phyloP scores from a whole-genome alignment of 2,113 vertebrate genomes.

The Nansenia antarctica region DNA sequence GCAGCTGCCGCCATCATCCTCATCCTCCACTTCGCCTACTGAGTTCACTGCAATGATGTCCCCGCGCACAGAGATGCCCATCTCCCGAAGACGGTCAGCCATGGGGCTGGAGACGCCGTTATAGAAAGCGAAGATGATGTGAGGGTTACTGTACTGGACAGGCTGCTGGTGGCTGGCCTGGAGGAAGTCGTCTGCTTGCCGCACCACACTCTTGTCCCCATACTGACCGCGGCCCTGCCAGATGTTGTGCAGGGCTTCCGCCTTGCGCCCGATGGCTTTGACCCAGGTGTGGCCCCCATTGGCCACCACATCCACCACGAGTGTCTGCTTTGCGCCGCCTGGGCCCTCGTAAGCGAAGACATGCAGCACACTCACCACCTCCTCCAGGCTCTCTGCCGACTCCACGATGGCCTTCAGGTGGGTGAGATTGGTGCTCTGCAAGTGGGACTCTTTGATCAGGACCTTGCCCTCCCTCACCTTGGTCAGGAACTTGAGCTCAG shows the following conservation, averaged over 20 bases:
- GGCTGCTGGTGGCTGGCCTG: constrained; percentile 89
- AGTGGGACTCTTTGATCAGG: constrained; percentile 88
- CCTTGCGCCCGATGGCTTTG: constrained; percentile 94
- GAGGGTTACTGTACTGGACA: constrained; percentile 88
- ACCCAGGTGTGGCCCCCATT: constrained; percentile 92
- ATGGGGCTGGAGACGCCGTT: constrained; percentile 90
- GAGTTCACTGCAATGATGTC: constrained; percentile 89
- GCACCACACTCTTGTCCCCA: constrained; percentile 88
- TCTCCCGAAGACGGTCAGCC: constrained; percentile 84
- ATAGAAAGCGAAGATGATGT: constrained; percentile 94
- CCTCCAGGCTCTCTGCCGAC: constrained; percentile 85
- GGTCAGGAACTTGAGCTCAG: constrained; percentile 89
- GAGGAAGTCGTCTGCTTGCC: constrained; percentile 90
- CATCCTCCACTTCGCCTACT: constrained; percentile 36
- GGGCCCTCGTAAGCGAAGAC: constrained; percentile 85
- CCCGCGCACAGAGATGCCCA: constrained; percentile 90
- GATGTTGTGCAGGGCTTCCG: constrained; percentile 95
- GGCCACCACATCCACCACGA: constrained; percentile 94
- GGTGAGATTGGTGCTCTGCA: constrained; percentile 95
- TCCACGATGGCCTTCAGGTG: constrained; percentile 90
- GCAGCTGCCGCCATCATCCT: constrained; percentile 47
- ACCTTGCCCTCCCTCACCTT: constrained; percentile 87
- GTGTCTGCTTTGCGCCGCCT: constrained; percentile 76
- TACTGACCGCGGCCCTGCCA: constrained; percentile 97
- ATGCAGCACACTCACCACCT: constrained; percentile 84